Percentiles rank a stretch among this genome's conserved stretches.
Conservation (phyloP, 2,888 invertebrate genomes). For the Agrypnus murinus region DNA sequence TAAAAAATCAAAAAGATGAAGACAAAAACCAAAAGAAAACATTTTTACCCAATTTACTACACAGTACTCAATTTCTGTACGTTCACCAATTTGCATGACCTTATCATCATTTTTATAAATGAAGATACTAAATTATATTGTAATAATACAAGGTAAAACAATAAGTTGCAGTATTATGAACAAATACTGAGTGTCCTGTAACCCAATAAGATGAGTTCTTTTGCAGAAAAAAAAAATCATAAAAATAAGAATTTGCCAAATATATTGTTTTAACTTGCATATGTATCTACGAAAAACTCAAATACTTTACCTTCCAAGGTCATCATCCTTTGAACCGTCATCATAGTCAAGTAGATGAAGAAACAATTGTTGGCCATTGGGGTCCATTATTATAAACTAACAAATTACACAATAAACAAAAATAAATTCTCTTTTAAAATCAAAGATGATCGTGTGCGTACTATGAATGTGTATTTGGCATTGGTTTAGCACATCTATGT, state of each 20-base stretch:
- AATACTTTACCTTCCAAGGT: constrained; percentile 83
- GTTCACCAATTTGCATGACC: too few relatives aligned
- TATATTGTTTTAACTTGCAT: too few relatives aligned
- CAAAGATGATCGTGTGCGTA: not conserved
- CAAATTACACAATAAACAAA: constrained; percentile 40
- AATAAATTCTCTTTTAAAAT: constrained; percentile 37
- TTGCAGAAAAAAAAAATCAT: not conserved
- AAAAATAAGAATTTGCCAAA: not conserved
- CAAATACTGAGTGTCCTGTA: too few relatives aligned
- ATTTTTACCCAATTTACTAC: too few relatives aligned
- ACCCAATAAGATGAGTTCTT: too few relatives aligned
- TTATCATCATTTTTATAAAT: too few relatives aligned
- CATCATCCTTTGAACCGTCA: constrained; percentile 87
- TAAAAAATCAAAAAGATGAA: constrained; percentile 1
- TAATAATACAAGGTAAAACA: too few relatives aligned
- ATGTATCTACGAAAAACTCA: not conserved
- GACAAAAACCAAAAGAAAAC: too few relatives aligned
- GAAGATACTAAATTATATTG: too few relatives aligned
- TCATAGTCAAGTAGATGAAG: constrained; percentile 91
- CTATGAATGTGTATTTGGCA: not conserved
- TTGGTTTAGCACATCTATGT: constrained; percentile 67
- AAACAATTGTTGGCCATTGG: constrained; percentile 83
- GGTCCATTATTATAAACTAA: constrained; percentile 74
- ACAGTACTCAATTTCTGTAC: too few relatives aligned
- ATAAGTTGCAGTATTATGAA: too few relatives aligned